phyloP scores from a whole-genome alignment of 2,113 vertebrate genomes.

The Heterocephalus glaber region DNA sequence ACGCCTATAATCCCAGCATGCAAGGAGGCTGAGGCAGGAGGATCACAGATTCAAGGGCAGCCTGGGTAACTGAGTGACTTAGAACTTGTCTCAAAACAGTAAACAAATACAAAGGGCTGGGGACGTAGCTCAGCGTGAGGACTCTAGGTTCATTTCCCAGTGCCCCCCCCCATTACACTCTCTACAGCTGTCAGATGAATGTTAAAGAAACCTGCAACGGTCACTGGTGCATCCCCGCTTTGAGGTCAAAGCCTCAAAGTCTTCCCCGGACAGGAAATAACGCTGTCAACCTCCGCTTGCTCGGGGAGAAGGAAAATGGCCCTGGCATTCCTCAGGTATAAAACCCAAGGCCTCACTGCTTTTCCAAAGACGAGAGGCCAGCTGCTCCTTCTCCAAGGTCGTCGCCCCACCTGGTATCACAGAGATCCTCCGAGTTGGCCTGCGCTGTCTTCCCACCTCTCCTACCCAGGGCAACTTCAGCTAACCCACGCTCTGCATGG shows the following conservation, averaged over 20 bases:
- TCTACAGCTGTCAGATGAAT: neutral
- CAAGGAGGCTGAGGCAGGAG: neutral
- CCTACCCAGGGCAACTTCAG: neutral
- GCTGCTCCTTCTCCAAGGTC: neutral
- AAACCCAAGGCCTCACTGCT: neutral
- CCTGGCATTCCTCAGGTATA: neutral
- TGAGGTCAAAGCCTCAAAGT: neutral
- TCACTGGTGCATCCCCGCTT: neutral
- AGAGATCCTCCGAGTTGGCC: fast-evolving
- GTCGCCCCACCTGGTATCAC: neutral
- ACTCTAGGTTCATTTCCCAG: neutral
- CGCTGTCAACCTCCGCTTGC: neutral
- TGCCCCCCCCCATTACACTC: neutral
- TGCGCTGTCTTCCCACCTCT: neutral
- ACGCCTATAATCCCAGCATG: neutral
- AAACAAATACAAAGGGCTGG: neutral
- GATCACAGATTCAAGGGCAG: neutral
- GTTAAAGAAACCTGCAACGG: neutral
- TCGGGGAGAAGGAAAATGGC: neutral
- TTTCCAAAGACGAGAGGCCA: neutral
- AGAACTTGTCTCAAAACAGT: neutral
- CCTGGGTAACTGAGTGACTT: neutral
- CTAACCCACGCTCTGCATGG: fast-evolving
- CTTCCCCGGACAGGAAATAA: neutral
- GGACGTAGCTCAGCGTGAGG: neutral